A percentile compares a stretch with the other conserved stretches of the same genome.
Conservation (phyloP, 2,113 vertebrate genomes). For the Cyprinodon variegatus region DNA sequence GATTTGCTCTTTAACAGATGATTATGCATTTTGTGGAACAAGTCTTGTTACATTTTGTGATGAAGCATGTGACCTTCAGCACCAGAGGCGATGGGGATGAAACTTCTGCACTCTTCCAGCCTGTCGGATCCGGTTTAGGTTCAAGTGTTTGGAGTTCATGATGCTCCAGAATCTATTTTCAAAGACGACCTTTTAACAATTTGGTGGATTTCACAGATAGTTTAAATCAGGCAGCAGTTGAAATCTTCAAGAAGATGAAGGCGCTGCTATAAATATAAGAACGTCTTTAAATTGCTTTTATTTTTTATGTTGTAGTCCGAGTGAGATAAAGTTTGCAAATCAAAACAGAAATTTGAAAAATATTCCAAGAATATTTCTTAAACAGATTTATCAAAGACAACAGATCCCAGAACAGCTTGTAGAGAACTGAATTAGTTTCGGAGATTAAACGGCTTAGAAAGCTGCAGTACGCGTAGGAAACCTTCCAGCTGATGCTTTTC, state of each 20-base stretch:
- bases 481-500: neutral
- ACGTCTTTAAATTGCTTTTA: neutral
- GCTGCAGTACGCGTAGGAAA: neutral
- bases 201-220: neutral
- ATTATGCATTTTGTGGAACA: constrained; percentile 34
- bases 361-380: too few relatives aligned
- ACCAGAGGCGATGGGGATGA: constrained; percentile 42
- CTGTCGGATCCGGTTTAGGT: neutral
- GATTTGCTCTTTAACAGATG: constrained; percentile 13
- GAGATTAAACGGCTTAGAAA: neutral
- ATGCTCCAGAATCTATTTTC: neutral
- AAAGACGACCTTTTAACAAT: neutral
- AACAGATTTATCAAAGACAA: too few relatives aligned
- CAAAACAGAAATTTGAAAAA: neutral
- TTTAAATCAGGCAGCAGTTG: neutral
- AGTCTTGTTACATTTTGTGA: constrained; percentile 28
- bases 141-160: neutral
- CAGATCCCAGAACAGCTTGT: neutral
- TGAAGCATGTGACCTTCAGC: constrained; percentile 35
- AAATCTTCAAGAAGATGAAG: neutral
- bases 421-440: neutral
- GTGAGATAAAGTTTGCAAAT: neutral
- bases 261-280: neutral
- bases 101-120: neutral
- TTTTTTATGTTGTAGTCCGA: neutral